A percentile compares a stretch with the other conserved stretches of the same genome.
Evolutionary conservation across 2,113 vertebrate species (phyloP).

Genomic region (Ailurus styani): DNA sequence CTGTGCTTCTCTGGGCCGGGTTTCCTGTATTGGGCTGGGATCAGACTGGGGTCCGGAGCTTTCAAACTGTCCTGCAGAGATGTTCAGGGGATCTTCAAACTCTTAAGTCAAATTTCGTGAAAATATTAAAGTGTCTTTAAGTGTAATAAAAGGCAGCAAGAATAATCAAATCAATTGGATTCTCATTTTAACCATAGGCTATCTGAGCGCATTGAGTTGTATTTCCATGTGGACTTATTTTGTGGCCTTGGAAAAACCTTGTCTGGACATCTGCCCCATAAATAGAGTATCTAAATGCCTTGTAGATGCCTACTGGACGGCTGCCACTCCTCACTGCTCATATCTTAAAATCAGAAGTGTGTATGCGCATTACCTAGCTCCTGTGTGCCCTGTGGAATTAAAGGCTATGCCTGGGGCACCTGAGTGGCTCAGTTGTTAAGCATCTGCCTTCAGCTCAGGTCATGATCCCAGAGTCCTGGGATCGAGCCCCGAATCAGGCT

Average conservation of each 20-base stretch:
- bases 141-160: background rate
- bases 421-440: too few relatives aligned
- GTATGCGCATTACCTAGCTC: background rate
- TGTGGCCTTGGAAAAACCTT: background rate
- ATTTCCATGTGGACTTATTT: background rate
- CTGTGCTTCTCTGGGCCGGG: background rate
- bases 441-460: too few relatives aligned
- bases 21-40: background rate
- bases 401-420: background rate
- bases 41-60: background rate
- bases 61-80: background rate
- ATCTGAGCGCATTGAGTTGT: background rate
- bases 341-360: background rate
- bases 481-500: too few relatives aligned
- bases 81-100: background rate
- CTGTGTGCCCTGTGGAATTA: background rate
- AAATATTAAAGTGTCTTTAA: background rate
- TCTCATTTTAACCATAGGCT: background rate
- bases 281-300: background rate
- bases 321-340: background rate
- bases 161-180: background rate
- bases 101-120: background rate
- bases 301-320: background rate
- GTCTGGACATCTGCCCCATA: too few relatives aligned
- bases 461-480: too few relatives aligned